These are phyloP conservation scores for Chascanopsetta lugubris DNA, from an alignment of 2,113 vertebrate genomes.

Conservation along the genomic window DNA sequence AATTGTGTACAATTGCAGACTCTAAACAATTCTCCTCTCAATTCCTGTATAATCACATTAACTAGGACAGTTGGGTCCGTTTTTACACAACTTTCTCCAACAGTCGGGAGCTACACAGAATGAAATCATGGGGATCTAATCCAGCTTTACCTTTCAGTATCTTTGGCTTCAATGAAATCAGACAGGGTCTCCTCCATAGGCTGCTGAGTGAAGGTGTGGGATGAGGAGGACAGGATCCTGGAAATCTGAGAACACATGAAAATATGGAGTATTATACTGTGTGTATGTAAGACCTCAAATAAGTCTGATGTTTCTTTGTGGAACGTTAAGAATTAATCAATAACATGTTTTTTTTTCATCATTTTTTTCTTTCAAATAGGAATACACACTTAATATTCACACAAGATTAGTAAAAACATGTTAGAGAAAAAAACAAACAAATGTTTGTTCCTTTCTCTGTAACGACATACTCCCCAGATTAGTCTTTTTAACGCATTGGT, in stretches of 20 bases:
- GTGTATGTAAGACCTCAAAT: too few species aligned
- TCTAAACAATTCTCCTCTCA: neutral
- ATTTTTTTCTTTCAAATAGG: too few species aligned
- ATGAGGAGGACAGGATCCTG: slow-evolving; percentile 61
- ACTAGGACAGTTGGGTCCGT: neutral
- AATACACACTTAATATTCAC: too few species aligned
- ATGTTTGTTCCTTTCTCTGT: too few species aligned
- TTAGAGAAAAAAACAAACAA: too few species aligned
- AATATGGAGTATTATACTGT: too few species aligned
- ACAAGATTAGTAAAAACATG: neutral
- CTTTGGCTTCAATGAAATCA: slow-evolving; percentile 73
- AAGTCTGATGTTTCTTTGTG: too few species aligned
- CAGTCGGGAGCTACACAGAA: neutral
- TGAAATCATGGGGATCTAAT: neutral
- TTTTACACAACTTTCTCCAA: neutral
- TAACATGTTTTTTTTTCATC: too few species aligned
- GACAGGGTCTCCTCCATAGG: slow-evolving; percentile 77
- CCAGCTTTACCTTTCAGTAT: slow-evolving; percentile 82
- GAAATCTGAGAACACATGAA: slow-evolving; percentile 65
- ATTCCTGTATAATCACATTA: neutral
- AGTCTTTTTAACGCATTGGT: neutral
- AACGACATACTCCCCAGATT: neutral
- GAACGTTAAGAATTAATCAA: too few species aligned
- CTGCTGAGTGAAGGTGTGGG: neutral
- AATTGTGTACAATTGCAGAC: too few species aligned